Conservation (phyloP, 2,888 invertebrate species). For the Tenthredo notha region DNA sequence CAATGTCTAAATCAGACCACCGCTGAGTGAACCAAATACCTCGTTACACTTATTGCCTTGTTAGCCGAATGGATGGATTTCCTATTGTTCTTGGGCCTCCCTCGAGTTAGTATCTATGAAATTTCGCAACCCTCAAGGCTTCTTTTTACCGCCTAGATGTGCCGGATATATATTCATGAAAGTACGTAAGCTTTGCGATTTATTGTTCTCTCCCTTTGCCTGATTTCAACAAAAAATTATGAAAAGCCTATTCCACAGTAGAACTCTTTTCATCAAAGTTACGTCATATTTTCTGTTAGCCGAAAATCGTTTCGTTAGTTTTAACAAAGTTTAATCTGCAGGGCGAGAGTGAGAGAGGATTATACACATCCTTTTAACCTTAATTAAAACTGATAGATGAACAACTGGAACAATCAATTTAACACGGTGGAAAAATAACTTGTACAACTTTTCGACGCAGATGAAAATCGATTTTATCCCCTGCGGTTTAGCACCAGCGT, state of each 20-base stretch:
- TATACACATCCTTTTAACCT: neutral
- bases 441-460: neutral
- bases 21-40: conserved; percentile 24
- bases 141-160: neutral
- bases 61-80: conserved; percentile 47
- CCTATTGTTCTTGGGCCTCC: conserved; percentile 8
- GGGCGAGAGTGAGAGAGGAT: no score
- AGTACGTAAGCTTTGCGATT: neutral
- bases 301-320: no score
- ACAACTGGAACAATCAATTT: conserved; percentile 26
- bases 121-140: neutral
- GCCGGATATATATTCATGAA: neutral
- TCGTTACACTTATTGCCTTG: conserved; percentile 45
- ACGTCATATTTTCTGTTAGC: neutral
- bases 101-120: conserved; percentile 12
- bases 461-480: no score
- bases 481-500: no score
- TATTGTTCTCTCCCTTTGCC: neutral
- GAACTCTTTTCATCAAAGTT: neutral
- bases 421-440: neutral
- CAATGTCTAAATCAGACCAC: neutral
- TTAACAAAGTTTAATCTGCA: no score
- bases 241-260: neutral
- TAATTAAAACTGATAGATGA: conserved; percentile 21
- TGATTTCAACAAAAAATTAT: neutral